Evolutionary conservation across 1,140 invertebrate genomes (phyloP).

Genomic region (Dufourea novaeangliae): DNA sequence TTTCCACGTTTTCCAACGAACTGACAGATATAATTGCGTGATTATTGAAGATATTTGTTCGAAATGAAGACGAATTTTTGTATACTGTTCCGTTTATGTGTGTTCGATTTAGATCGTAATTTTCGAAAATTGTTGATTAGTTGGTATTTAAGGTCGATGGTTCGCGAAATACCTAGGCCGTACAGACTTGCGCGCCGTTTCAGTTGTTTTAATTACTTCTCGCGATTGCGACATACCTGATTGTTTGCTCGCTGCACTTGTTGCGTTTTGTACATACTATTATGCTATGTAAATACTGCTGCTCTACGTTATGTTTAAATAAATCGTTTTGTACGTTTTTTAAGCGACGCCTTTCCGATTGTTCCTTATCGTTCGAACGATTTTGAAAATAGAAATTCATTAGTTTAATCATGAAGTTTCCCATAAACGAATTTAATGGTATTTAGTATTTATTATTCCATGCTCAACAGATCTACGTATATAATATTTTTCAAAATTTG

Average conservation of each 20-base stretch:
- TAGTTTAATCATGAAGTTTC: too few relatives aligned
- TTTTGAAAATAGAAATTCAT: too few relatives aligned
- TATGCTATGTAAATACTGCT: constrained; percentile 56
- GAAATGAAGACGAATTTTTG: too few relatives aligned
- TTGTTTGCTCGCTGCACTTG: constrained; percentile 16
- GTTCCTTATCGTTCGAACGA: too few relatives aligned
- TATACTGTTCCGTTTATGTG: too few relatives aligned
- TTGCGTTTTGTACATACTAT: constrained; percentile 55
- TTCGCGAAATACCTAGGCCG: not conserved
- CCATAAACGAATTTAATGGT: too few relatives aligned
- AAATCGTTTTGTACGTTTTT: constrained; percentile 51
- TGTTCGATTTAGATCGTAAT: too few relatives aligned
- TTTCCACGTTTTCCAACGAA: not conserved
- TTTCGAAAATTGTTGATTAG: not conserved
- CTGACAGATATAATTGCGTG: too few relatives aligned
- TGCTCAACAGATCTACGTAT: too few relatives aligned
- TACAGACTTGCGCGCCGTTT: not conserved
- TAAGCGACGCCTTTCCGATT: not conserved
- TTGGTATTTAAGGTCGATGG: not conserved
- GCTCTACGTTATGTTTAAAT: constrained; percentile 45
- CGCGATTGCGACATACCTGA: constrained; percentile 21
- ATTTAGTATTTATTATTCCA: too few relatives aligned
- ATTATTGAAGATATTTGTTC: too few relatives aligned
- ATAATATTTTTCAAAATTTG: too few relatives aligned
- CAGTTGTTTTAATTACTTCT: not conserved